Base-by-base conservation (phyloP, 1,140 invertebrate genomes). In the Papilio aristodemus region DNA sequence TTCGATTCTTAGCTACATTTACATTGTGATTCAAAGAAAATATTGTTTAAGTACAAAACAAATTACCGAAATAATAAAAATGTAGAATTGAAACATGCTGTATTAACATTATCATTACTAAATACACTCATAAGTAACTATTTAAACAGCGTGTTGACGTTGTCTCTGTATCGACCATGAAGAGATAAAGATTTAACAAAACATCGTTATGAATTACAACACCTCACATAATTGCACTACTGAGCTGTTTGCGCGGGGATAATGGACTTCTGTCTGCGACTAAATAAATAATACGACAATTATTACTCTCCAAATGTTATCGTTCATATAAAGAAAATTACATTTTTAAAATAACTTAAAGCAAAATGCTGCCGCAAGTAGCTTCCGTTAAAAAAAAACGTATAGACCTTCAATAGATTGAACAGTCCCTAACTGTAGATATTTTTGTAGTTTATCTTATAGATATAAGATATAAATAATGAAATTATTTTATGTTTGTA, bases 111-210 rank as follows among this genome's bases (percentile, higher is more conserved):
- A 79, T 81, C 78, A 70, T 72, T 78, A 71, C 75, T 73, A 70
- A 75, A 50, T 76, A 77, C 73, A 76, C 58, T 66, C 43, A 63
- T 68, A 62, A 83, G 78, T 81, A 69, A 83, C 72, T 86, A 78
- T 84, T 84, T 83, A 69, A 69, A 72, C 63, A 69, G 50, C 25
- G 50, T 81, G 76, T 84, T 83, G 78, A 73, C 67, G 71, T 71
- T 72, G 76, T 76, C 74, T 74, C 75, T 77, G 73, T 73, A 81
- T 76, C 74, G 75, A 75, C 74, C 70, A 46, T 81, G 76, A 78
- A 66, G 69, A 70, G 81, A 86, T 86, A 84, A 77, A 67, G 62
- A 71, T 37, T 54, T 62, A 69, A 50, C 39, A 69, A 50, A 32
- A 69, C 25, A 69, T 38, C 58, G 59, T 63, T 63, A 54, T 75